Percentiles rank a stretch among this genome's conserved stretches.
These are phyloP conservation scores for Julus scandinavius DNA, from an alignment of 2,888 invertebrate species.

Conservation along the genomic window DNA sequence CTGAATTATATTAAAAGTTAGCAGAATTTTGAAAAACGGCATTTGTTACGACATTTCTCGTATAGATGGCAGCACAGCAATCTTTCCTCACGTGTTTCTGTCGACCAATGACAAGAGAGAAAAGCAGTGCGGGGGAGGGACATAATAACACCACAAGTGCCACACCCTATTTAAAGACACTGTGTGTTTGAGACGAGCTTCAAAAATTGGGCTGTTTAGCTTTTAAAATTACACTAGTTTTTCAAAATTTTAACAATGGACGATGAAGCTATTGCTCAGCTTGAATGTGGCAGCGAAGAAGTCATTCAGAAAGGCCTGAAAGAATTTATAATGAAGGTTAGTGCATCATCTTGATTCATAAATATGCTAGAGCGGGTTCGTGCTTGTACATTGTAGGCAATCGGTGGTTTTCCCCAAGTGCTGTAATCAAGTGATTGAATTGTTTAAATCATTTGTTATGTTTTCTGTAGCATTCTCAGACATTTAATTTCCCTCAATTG, in stretches of 20 bases:
- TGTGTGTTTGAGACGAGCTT: background rate
- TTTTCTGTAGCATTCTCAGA: slow-evolving; percentile 69
- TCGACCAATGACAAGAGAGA: background rate
- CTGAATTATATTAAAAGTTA: too few species aligned
- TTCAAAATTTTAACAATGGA: slow-evolving; percentile 52
- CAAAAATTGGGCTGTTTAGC: background rate
- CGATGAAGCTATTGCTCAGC: slow-evolving; percentile 46
- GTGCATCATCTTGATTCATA: slow-evolving; percentile 55
- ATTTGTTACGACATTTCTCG: too few species aligned
- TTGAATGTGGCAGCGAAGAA: slow-evolving; percentile 60
- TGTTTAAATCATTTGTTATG: slow-evolving; percentile 33
- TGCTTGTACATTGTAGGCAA: background rate
- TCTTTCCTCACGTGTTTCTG: background rate
- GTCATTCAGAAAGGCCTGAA: slow-evolving; percentile 61
- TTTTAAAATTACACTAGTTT: background rate
- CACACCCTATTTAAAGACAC: background rate
- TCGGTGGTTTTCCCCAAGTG: too few species aligned
- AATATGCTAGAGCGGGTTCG: slow-evolving; percentile 54
- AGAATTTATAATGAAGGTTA: slow-evolving; percentile 68
- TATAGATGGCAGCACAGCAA: too few species aligned
- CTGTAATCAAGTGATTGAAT: too few species aligned
- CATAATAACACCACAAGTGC: background rate
- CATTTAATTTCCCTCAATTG: slow-evolving; percentile 74
- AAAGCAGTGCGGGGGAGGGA: too few species aligned
- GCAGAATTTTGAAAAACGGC: too few species aligned